Conservation (phyloP, 2,113 vertebrate species). For the Trinectes maculatus region DNA sequence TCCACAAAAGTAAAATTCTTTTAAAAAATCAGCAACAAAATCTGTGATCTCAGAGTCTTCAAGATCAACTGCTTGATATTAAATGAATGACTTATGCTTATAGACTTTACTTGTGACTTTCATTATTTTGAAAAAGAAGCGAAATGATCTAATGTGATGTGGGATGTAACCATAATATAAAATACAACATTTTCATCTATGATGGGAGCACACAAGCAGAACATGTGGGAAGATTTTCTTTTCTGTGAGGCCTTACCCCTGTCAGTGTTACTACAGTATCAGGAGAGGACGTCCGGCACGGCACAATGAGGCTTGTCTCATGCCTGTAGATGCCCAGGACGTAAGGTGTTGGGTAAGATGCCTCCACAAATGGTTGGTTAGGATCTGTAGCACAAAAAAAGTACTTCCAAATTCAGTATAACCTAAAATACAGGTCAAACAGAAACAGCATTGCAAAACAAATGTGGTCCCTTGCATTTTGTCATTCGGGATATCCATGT, state of each 20-base stretch:
- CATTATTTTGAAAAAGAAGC: not conserved
- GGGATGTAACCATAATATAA: not conserved
- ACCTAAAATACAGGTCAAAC: not conserved
- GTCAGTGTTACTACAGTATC: constrained; percentile 77
- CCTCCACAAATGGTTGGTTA: constrained; percentile 83
- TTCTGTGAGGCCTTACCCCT: constrained; percentile 79
- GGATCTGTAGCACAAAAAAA: constrained; percentile 77
- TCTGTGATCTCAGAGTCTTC: too few relatives aligned
- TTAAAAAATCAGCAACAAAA: too few relatives aligned
- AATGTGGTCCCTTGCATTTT: constrained; percentile 1
- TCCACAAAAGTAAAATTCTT: too few relatives aligned
- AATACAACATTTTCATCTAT: not conserved
- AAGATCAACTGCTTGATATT: too few relatives aligned
- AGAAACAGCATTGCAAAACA: constrained; percentile 23
- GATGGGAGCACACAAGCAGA: not conserved
- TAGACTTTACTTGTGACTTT: too few relatives aligned
- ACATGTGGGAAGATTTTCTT: not conserved
- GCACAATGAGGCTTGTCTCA: constrained; percentile 75
- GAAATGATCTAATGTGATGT: not conserved
- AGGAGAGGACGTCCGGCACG: constrained; percentile 87
- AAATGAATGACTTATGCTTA: too few relatives aligned
- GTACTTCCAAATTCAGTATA: not conserved
- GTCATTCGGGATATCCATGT: constrained; percentile 14
- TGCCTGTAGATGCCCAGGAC: constrained; percentile 57
- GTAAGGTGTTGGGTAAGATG: accelerated